A percentile compares a stretch with the other conserved stretches of the same genome.
These are phyloP conservation scores for Apamea sordens DNA, from an alignment of 2,888 invertebrate species.

Conservation along the genomic window DNA sequence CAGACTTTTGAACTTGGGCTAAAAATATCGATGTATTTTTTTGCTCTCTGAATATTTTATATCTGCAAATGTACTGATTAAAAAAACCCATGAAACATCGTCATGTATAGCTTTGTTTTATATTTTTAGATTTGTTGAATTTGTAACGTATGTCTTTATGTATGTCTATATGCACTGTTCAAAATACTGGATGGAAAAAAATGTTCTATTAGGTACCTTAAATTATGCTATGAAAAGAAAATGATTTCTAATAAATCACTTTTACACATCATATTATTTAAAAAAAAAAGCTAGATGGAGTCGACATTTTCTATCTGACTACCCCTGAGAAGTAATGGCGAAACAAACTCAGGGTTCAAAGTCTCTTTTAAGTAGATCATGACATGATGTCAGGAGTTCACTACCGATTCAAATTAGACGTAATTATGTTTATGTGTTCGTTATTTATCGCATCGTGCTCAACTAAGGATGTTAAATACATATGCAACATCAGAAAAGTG, in stretches of 20 bases:
- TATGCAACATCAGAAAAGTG: neutral
- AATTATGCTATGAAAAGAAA: too few relatives aligned
- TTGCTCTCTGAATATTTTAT: neutral
- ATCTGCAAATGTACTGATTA: conserved; percentile 3
- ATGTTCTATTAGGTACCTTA: too few relatives aligned
- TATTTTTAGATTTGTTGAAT: neutral
- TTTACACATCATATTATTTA: too few relatives aligned
- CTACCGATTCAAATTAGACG: neutral
- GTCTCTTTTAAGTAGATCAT: neutral
- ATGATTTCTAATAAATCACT: neutral
- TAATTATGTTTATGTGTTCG: neutral
- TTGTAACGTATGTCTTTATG: neutral
- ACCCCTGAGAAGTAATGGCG: too few relatives aligned
- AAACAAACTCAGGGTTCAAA: too few relatives aligned
- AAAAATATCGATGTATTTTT: conserved; percentile 40
- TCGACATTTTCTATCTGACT: too few relatives aligned
- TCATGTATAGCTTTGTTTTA: conserved; percentile 9
- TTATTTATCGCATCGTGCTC: neutral
- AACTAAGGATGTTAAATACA: neutral
- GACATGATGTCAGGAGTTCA: neutral
- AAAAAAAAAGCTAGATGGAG: too few relatives aligned
- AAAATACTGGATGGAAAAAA: neutral
- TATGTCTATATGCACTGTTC: neutral
- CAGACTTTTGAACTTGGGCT: conserved; percentile 17
- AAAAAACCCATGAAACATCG: conserved; percentile 35